Conservation (phyloP, 2,888 invertebrate genomes). For the Tipula lateralis region DNA sequence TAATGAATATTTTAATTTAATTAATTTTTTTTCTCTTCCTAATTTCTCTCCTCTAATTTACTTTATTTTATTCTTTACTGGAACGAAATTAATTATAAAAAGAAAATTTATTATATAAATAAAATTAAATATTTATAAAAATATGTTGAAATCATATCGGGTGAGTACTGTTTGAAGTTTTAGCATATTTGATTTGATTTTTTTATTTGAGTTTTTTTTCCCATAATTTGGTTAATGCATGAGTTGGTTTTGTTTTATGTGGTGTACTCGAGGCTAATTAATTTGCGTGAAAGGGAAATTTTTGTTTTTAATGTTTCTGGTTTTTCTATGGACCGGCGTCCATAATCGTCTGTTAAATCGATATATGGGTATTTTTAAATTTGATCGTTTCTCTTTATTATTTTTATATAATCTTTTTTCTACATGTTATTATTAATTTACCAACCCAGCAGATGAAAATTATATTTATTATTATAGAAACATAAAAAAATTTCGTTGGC, state of each 20-base stretch:
- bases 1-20: not conserved
- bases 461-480: no score
- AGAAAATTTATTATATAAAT: slow-evolving; percentile 3
- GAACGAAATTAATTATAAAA: slow-evolving; percentile 1
- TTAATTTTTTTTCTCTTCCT: slow-evolving; percentile 19
- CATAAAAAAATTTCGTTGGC: no score
- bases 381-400: no score
- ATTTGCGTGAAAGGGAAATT: not conserved
- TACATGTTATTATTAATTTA: no score
- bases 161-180: slow-evolving; percentile 19
- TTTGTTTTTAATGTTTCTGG: no score
- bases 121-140: not conserved
- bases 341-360: no score
- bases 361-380: no score
- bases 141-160: slow-evolving; percentile 24
- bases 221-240: not conserved
- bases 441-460: no score
- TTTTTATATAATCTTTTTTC: no score
- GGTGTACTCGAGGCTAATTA: not conserved
- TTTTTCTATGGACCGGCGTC: no score
- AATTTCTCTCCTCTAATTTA: slow-evolving; percentile 1
- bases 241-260: slow-evolving; percentile 1
- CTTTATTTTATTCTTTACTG: slow-evolving; percentile 11
- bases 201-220: not conserved
- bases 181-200: slow-evolving; percentile 13